phyloP scores from a whole-genome alignment of 2,113 vertebrate genomes.

The Elephantulus edwardii region DNA sequence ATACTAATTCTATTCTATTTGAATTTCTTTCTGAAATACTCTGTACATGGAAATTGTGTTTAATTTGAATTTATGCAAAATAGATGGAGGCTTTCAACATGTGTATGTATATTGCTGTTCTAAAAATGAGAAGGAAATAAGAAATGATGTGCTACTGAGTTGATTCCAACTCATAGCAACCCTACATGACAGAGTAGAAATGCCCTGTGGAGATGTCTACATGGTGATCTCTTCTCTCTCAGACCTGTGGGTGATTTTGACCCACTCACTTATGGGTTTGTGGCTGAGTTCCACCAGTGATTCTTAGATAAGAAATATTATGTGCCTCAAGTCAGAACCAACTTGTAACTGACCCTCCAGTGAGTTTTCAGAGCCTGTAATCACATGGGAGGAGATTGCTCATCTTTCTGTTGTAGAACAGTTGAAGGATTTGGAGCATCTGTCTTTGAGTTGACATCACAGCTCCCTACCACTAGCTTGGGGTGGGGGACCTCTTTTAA shows the following conservation, averaged over 20 bases:
- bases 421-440: too few species aligned
- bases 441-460: too few species aligned
- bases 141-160: not conserved
- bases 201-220: not conserved
- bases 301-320: not conserved
- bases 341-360: too few species aligned
- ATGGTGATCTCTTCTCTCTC: not conserved
- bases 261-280: not conserved
- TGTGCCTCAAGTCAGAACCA: not conserved
- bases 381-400: too few species aligned
- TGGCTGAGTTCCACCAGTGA: not conserved
- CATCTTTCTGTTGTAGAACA: too few species aligned
- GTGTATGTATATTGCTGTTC: not conserved
- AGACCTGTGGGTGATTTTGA: not conserved
- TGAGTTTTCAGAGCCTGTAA: too few species aligned
- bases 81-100: not conserved
- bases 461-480: too few species aligned
- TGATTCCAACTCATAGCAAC: not conserved
- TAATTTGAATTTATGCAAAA: not conserved
- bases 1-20: constrained; percentile 49
- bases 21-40: constrained; percentile 52
- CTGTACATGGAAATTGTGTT: not conserved
- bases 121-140: not conserved
- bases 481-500: too few species aligned
- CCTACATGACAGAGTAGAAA: not conserved